Percentiles rank a stretch among this genome's conserved stretches.
Evolutionary conservation across 1,140 invertebrate species (phyloP).

Genomic region (Zophobas atratus): DNA sequence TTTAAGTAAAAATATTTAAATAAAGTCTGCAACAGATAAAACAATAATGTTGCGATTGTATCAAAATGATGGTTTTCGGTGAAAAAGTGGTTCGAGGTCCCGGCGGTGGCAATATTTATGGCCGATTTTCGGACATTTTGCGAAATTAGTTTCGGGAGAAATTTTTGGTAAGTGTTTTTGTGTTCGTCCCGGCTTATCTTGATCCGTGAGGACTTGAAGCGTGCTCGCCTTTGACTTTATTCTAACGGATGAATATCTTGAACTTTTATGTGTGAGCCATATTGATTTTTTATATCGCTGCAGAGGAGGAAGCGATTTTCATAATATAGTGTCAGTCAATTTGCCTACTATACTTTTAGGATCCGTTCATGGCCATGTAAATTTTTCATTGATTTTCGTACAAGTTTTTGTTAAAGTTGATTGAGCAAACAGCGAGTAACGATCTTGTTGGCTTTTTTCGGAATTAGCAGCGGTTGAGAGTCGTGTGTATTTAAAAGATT

Average conservation of each 20-base stretch:
- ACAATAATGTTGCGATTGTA: too few species aligned
- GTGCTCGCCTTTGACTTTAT: background rate
- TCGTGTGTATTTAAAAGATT: conserved; percentile 40
- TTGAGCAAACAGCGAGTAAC: background rate
- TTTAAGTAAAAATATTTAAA: too few species aligned
- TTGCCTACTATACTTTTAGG: background rate
- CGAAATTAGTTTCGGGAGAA: background rate
- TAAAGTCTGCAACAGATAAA: too few species aligned
- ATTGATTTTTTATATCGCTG: conserved; percentile 17
- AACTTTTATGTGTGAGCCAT: conserved; percentile 12
- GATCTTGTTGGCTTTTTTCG: conserved; percentile 5
- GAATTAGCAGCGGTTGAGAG: conserved; percentile 7
- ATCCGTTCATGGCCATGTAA: background rate
- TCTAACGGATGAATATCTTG: background rate
- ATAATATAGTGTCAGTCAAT: conserved; percentile 1
- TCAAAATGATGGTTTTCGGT: too few species aligned
- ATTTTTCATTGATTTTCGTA: conserved; percentile 4
- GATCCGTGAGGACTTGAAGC: background rate
- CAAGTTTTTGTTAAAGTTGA: background rate
- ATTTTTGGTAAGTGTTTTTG: background rate
- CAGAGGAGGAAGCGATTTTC: conserved; percentile 1
- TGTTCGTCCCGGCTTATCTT: background rate
- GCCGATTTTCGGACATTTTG: too few species aligned
- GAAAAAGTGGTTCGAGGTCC: too few species aligned
- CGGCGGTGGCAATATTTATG: too few species aligned